Evolutionary conservation across 2,113 vertebrate species (phyloP).

Genomic region (Solea solea): DNA sequence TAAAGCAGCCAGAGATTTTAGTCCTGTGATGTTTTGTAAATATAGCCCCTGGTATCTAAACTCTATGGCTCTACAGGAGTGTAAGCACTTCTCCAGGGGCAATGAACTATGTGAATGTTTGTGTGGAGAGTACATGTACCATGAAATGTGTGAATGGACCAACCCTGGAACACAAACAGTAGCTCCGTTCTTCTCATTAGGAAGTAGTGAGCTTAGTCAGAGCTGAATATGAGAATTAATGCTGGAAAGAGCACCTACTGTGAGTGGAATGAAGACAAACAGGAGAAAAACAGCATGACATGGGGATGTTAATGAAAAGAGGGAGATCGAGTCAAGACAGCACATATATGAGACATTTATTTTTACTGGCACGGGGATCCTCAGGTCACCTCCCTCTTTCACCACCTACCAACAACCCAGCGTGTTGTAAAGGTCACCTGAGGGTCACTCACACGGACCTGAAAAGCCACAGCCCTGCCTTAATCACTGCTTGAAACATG

Average conservation of each 20-base stretch:
- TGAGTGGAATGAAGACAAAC: slow-evolving; percentile 22
- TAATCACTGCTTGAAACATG: slow-evolving; percentile 18
- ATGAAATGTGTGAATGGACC: slow-evolving; percentile 16
- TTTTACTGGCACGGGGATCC: background rate
- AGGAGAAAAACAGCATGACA: slow-evolving; percentile 10
- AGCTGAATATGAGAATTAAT: slow-evolving; percentile 41
- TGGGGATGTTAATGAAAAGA: slow-evolving; percentile 21
- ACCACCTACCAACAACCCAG: slow-evolving; percentile 30
- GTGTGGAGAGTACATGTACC: slow-evolving; percentile 3
- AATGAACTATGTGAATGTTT: slow-evolving; percentile 9
- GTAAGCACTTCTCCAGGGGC: background rate
- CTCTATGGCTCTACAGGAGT: slow-evolving; percentile 1
- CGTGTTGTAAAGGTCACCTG: slow-evolving; percentile 7
- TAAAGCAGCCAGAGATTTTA: background rate
- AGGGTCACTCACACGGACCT: slow-evolving; percentile 28
- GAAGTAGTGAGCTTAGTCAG: slow-evolving; percentile 12
- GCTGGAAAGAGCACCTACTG: slow-evolving; percentile 17
- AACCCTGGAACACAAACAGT: slow-evolving; percentile 16
- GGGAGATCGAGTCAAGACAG: background rate
- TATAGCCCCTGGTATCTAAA: background rate
- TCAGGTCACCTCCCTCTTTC: slow-evolving; percentile 21
- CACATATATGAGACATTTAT: slow-evolving; percentile 33
- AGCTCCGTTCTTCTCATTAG: slow-evolving; percentile 13
- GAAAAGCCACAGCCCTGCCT: slow-evolving; percentile 5
- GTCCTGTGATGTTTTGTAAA: background rate